Percentiles rank a stretch among this genome's conserved stretches.
Evolutionary conservation across 1,140 invertebrate species (phyloP).

Genomic region (Drosophila paulistorum): DNA sequence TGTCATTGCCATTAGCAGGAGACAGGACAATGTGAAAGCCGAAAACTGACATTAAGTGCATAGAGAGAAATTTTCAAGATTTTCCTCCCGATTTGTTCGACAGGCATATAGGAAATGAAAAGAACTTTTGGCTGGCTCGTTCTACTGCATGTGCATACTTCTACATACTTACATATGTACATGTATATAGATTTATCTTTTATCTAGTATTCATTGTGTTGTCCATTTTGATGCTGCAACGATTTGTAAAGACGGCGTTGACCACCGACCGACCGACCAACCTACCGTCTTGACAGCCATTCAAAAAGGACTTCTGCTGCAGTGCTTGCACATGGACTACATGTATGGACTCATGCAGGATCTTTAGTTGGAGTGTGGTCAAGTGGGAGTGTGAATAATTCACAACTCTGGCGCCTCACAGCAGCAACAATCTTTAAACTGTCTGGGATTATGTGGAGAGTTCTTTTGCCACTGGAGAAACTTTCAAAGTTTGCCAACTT

Average conservation of each 20-base stretch:
- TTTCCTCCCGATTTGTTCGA: conserved; percentile 3
- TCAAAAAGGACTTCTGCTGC: conserved; percentile 4
- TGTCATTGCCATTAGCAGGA: conserved; percentile 10
- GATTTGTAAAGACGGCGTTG: conserved; percentile 3
- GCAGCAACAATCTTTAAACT: conserved; percentile 55
- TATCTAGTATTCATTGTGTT: conserved; percentile 1
- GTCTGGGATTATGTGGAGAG: conserved; percentile 59
- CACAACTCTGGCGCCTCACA: conserved; percentile 16
- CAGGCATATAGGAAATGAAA: conserved; percentile 15
- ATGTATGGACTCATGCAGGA: not conserved
- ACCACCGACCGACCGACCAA: not conserved
- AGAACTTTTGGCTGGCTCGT: not conserved
- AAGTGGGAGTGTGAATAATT: conserved; percentile 49
- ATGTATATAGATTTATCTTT: conserved; percentile 4
- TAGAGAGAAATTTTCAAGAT: conserved; percentile 3
- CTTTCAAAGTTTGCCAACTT: conserved; percentile 50
- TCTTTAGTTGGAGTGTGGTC: not conserved
- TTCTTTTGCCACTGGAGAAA: conserved; percentile 19
- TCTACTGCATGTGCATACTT: not conserved
- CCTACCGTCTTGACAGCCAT: not conserved
- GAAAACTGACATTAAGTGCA: not conserved
- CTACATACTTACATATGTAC: too few species aligned
- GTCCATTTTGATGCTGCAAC: conserved; percentile 10
- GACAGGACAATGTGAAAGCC: not conserved
- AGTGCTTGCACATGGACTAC: not conserved